Conservation (phyloP, 1,140 invertebrate species). For the Coboldia fuscipes region DNA sequence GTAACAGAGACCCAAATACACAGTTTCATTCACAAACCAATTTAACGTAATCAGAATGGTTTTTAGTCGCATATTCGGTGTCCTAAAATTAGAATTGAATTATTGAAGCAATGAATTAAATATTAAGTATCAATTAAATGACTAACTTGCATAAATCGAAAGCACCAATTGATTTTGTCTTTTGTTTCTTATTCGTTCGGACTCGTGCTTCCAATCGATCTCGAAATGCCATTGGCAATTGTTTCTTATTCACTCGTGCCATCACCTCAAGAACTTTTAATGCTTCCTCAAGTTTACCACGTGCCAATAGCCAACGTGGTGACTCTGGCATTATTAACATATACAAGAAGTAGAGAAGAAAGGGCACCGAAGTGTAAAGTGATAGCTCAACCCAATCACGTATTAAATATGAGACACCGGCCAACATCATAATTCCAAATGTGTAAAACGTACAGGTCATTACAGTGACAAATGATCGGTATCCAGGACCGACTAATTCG, state of each 20-base stretch:
- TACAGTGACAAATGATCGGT: constrained; percentile 74
- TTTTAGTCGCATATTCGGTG: constrained; percentile 67
- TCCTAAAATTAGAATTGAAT: constrained; percentile 19
- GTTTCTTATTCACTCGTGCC: constrained; percentile 51
- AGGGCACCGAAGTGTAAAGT: constrained; percentile 60
- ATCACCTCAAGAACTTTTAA: constrained; percentile 50
- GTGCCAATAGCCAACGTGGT: constrained; percentile 62
- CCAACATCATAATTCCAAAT: constrained; percentile 56
- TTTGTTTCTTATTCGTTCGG: constrained; percentile 26
- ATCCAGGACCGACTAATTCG: constrained; percentile 73
- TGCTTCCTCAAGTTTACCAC: constrained; percentile 56
- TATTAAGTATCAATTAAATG: not conserved
- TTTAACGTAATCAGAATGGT: constrained; percentile 41
- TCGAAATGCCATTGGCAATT: constrained; percentile 47
- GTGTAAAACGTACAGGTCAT: constrained; percentile 81
- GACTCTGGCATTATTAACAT: constrained; percentile 72
- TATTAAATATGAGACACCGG: constrained; percentile 60
- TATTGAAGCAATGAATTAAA: not conserved
- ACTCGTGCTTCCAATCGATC: constrained; percentile 38
- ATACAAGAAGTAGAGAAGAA: constrained; percentile 63
- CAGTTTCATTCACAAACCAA: constrained; percentile 53
- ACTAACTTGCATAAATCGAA: constrained; percentile 35
- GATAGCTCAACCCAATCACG: constrained; percentile 61
- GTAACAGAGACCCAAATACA: constrained; percentile 60
- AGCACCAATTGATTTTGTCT: constrained; percentile 36